A percentile compares a stretch with the other conserved stretches of the same genome.
Conservation (phyloP, 2,113 vertebrate species). For the Menura novaehollandiae region DNA sequence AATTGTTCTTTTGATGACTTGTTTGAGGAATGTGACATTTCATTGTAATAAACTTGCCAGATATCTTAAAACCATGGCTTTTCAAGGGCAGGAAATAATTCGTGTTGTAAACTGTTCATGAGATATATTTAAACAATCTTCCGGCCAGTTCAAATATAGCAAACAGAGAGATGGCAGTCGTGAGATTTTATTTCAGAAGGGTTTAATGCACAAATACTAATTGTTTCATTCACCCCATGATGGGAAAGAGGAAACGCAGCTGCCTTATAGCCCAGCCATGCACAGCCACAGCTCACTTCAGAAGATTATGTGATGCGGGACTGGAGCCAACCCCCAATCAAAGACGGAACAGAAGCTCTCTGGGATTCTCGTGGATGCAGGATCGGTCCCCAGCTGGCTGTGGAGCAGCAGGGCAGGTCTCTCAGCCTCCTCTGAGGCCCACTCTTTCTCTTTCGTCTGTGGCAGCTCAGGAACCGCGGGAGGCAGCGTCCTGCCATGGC, state of each 20-base stretch:
- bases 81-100: conserved; percentile 39
- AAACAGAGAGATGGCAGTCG: neutral
- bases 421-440: neutral
- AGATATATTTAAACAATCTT: conserved; percentile 20
- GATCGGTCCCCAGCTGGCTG: neutral
- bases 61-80: neutral
- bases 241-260: neutral
- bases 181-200: neutral
- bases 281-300: neutral
- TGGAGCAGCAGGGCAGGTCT: neutral
- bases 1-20: conserved; percentile 6
- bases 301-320: neutral
- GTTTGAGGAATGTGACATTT: neutral
- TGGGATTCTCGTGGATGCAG: neutral
- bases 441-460: neutral
- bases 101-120: neutral
- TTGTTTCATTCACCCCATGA: neutral
- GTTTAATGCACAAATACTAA: neutral
- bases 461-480: neutral
- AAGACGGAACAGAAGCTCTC: neutral
- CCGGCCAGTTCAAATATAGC: conserved; percentile 17
- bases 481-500: neutral
- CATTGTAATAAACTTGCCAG: conserved; percentile 18
- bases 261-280: neutral
- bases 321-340: neutral